phyloP scores from a whole-genome alignment of 2,113 vertebrate species.

The Macquaria ambigua region DNA sequence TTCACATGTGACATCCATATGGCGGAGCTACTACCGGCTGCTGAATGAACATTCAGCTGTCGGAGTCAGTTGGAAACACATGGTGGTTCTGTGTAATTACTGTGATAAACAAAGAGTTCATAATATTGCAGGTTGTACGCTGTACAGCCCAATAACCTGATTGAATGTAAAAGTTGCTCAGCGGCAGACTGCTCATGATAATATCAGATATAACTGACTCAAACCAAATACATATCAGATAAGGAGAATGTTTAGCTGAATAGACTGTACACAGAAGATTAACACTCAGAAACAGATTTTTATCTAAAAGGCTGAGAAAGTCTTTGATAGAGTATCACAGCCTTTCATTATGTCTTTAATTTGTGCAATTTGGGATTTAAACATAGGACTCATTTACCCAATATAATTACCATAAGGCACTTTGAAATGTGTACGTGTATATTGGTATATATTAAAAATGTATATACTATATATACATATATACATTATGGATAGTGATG shows the following conservation, averaged over 20 bases:
- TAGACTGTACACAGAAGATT: constrained; percentile 1
- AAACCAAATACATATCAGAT: constrained; percentile 21
- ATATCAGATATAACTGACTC: not conserved
- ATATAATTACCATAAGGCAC: not conserved
- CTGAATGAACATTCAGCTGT: constrained; percentile 30
- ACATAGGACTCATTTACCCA: not conserved
- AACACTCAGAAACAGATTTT: constrained; percentile 3
- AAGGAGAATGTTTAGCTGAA: not conserved
- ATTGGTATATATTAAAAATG: not conserved
- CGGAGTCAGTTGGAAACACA: constrained; percentile 19
- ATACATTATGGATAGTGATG: not conserved
- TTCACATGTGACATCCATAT: constrained; percentile 8
- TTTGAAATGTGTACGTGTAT: not conserved
- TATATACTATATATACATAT: not conserved
- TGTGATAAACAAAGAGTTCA: constrained; percentile 20
- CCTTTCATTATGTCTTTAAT: not conserved
- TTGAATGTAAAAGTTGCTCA: not conserved
- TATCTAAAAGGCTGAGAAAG: constrained; percentile 4
- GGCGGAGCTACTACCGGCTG: not conserved
- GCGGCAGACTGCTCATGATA: constrained; percentile 1
- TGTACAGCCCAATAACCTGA: not conserved
- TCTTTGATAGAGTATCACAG: not conserved
- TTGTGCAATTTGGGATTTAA: constrained; percentile 4
- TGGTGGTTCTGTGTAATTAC: constrained; percentile 39
- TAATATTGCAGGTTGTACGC: constrained; percentile 1